phyloP scores from a whole-genome alignment of 2,888 invertebrate genomes.

The Cheilosia urbana region DNA sequence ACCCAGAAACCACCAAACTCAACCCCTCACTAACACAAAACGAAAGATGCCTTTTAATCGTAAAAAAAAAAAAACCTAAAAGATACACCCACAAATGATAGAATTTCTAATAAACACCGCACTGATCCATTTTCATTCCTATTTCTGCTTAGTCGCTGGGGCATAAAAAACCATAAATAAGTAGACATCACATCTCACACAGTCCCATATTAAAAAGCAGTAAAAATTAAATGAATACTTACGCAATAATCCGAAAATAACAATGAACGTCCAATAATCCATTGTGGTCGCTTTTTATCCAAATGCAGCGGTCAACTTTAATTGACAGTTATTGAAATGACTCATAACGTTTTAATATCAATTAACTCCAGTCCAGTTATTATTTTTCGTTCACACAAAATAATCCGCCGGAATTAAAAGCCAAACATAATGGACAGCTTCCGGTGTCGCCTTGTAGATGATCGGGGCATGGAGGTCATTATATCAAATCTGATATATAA shows the following conservation, averaged over 20 bases:
- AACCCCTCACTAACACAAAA: no score
- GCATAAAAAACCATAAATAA: no score
- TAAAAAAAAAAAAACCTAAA: no score
- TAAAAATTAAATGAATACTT: slow-evolving; percentile 18
- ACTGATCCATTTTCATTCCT: no score
- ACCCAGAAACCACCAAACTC: no score
- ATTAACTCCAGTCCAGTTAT: neutral
- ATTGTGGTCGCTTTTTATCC: slow-evolving; percentile 57
- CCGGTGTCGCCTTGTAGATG: neutral
- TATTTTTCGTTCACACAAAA: neutral
- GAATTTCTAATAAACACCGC: no score
- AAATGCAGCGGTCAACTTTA: slow-evolving; percentile 20
- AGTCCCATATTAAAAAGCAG: neutral
- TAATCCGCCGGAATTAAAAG: neutral
- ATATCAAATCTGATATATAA: no score
- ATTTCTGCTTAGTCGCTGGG: no score
- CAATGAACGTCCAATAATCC: slow-evolving; percentile 57
- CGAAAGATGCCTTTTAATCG: no score
- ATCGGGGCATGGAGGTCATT: no score
- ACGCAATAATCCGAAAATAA: slow-evolving; percentile 51
- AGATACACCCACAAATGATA: no score
- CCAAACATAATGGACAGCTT: neutral
- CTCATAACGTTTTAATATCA: slow-evolving; percentile 35
- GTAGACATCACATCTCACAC: neutral
- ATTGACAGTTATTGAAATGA: neutral